Conservation (phyloP, 2,888 invertebrate genomes). For the Lycophotia porphyrea region DNA sequence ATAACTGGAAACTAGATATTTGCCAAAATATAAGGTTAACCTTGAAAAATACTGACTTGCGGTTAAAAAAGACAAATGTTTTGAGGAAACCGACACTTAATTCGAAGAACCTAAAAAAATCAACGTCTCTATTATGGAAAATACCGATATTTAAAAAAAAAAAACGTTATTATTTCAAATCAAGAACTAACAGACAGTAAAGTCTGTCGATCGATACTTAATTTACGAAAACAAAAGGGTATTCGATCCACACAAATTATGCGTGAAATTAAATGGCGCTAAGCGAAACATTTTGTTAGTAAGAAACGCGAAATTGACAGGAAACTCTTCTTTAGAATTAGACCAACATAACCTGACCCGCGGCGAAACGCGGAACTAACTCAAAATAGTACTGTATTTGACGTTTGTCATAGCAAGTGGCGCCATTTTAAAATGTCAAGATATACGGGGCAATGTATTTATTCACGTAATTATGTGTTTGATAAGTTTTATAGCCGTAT, state of each 20-base stretch:
- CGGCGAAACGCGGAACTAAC: constrained; percentile 3
- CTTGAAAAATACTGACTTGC: neutral
- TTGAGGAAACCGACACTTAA: constrained; percentile 2
- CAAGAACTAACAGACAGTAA: constrained; percentile 43
- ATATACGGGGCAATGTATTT: constrained; percentile 1
- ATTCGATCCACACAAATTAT: constrained; percentile 77
- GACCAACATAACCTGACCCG: constrained; percentile 13
- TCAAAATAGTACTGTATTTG: neutral
- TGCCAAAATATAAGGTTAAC: neutral
- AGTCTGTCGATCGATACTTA: constrained; percentile 66
- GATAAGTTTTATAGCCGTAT: constrained; percentile 42
- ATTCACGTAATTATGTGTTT: constrained; percentile 35
- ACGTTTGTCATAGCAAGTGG: constrained; percentile 22
- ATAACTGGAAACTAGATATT: neutral
- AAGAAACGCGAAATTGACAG: constrained; percentile 49
- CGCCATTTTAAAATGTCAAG: constrained; percentile 23
- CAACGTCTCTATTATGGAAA: constrained; percentile 7
- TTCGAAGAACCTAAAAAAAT: neutral
- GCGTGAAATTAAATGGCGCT: constrained; percentile 79
- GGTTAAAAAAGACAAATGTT: neutral
- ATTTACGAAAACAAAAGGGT: constrained; percentile 74
- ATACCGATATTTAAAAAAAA: constrained; percentile 21
- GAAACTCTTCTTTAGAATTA: constrained; percentile 32
- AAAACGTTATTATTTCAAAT: constrained; percentile 15
- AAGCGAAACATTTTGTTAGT: constrained; percentile 65